A percentile compares a stretch with the other conserved stretches of the same genome.
phyloP scores from a whole-genome alignment of 2,888 invertebrate species.

The Plusia festucae region DNA sequence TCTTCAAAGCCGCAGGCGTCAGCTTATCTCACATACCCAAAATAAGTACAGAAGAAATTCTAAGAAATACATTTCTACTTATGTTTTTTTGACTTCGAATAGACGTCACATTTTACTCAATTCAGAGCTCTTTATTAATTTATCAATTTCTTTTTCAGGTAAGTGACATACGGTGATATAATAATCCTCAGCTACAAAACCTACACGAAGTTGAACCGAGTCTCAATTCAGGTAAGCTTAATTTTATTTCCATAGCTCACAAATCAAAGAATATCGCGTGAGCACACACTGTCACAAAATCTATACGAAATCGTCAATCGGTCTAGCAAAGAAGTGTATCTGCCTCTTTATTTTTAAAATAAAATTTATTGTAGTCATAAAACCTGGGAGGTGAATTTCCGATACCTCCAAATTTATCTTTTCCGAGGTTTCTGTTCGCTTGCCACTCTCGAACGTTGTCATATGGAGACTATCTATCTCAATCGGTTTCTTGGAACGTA shows the following conservation, averaged over 20 bases:
- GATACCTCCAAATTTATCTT: background rate
- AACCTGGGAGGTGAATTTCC: conserved; percentile 26
- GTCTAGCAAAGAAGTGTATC: background rate
- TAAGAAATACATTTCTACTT: background rate
- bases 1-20: conserved; percentile 10
- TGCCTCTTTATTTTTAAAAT: conserved; percentile 9
- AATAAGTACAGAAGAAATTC: conserved; percentile 16
- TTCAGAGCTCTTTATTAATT: conserved; percentile 33
- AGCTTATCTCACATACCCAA: conserved; percentile 9
- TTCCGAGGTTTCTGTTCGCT: conserved; percentile 3
- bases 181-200: conserved; percentile 57
- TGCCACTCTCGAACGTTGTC: background rate
- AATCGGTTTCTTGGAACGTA: conserved; percentile 9
- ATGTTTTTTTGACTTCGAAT: conserved; percentile 9
- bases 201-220: conserved; percentile 37
- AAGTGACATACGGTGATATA: conserved; percentile 53
- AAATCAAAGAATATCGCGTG: conserved; percentile 38
- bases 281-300: conserved; percentile 16
- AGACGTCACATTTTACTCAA: conserved; percentile 7
- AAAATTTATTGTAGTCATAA: conserved; percentile 27
- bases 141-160: conserved; percentile 62
- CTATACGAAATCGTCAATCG: conserved; percentile 27
- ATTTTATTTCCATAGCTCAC: conserved; percentile 27
- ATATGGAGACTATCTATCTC: conserved; percentile 5
- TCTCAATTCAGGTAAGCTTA: conserved; percentile 55